Conservation (phyloP, 2,888 invertebrate species). For the Tipula confusa region DNA sequence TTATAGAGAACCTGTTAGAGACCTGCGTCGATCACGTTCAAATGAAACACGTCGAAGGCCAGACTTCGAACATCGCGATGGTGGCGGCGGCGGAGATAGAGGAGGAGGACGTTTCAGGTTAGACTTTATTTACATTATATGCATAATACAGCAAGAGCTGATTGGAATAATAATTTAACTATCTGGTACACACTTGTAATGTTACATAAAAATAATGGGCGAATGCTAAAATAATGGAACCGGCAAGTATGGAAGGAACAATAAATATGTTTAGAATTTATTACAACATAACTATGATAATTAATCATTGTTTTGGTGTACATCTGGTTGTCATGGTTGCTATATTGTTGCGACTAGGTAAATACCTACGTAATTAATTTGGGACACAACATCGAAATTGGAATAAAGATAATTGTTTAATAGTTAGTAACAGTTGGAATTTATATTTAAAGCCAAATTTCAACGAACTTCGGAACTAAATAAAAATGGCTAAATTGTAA, state of each 20-base stretch:
- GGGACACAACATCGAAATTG: too few relatives aligned
- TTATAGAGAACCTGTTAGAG: background rate
- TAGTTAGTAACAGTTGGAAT: too few relatives aligned
- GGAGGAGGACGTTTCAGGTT: conserved; percentile 5
- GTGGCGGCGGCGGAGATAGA: conserved; percentile 30
- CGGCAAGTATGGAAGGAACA: too few relatives aligned
- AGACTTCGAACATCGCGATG: conserved; percentile 31
- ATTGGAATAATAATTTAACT: background rate
- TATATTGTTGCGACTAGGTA: background rate
- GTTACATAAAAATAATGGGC: background rate
- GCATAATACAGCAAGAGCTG: conserved; percentile 1
- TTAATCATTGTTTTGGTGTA: background rate
- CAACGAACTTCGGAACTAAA: too few relatives aligned
- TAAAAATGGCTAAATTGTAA: too few relatives aligned
- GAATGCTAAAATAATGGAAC: too few relatives aligned
- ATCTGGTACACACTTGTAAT: background rate
- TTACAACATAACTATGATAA: too few relatives aligned
- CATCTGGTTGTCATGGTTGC: background rate
- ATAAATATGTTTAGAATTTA: too few relatives aligned
- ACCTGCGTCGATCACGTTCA: background rate
- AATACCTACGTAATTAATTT: too few relatives aligned
- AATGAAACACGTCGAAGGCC: conserved; percentile 20
- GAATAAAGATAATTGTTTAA: too few relatives aligned
- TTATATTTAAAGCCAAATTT: too few relatives aligned
- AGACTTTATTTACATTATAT: conserved; percentile 14